A percentile compares a stretch with the other conserved stretches of the same genome.
phyloP scores from a whole-genome alignment of 92 coral and sea anemone genomes.

The Epizoanthus fatuus region DNA sequence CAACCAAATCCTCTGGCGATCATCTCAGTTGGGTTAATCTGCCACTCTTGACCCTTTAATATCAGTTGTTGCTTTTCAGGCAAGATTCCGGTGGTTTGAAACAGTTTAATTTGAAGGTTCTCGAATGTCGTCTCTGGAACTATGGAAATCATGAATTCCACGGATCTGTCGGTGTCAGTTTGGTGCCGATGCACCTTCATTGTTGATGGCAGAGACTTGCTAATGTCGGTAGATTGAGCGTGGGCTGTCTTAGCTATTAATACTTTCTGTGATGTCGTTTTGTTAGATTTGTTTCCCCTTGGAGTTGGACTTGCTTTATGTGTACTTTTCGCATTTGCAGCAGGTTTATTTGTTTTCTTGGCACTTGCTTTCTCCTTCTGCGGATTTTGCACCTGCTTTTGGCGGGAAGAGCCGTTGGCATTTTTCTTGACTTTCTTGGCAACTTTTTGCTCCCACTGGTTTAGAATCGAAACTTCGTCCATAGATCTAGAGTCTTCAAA shows the following conservation, averaged over 20 bases:
- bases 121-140: slow-evolving; percentile 3
- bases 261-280: slow-evolving; percentile 46
- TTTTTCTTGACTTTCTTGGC: slow-evolving; percentile 15
- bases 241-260: slow-evolving; percentile 9
- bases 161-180: slow-evolving; percentile 7
- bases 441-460: slow-evolving; percentile 41
- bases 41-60: slow-evolving; percentile 47
- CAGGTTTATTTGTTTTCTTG: slow-evolving; percentile 9
- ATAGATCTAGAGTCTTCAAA: background rate
- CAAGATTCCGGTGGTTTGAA: slow-evolving; percentile 40
- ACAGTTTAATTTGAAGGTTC: slow-evolving; percentile 11
- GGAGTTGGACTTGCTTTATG: slow-evolving; percentile 19
- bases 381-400: slow-evolving; percentile 1
- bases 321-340: background rate
- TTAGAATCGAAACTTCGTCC: slow-evolving; percentile 24
- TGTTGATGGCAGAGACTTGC: no score
- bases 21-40: slow-evolving; percentile 14
- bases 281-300: background rate
- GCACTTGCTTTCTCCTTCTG: background rate
- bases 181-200: no score
- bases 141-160: slow-evolving; percentile 11
- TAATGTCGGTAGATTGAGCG: no score
- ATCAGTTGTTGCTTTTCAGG: slow-evolving; percentile 24
- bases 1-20: slow-evolving; percentile 52
- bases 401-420: slow-evolving; percentile 50